These are phyloP conservation scores for Bombus terrestris DNA, from an alignment of 1,140 invertebrate species.

Conservation along the genomic window DNA sequence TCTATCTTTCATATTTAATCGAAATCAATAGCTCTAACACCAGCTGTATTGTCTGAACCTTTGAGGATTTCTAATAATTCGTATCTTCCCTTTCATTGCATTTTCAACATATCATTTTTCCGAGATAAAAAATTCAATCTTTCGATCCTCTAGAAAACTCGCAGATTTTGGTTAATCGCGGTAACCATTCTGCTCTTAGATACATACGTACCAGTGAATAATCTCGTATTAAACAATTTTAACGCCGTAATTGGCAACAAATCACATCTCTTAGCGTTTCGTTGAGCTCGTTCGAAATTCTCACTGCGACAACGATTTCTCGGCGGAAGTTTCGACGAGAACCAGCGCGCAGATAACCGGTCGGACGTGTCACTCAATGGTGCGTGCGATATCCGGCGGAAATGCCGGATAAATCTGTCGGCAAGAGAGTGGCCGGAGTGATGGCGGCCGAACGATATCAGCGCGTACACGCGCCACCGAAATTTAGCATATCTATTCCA, in stretches of 20 bases:
- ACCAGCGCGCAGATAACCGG: slow-evolving; percentile 15
- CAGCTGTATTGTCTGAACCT: no score
- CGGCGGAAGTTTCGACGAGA: not conserved
- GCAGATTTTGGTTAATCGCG: no score
- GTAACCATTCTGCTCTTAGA: no score
- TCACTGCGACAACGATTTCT: not conserved
- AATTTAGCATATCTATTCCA: slow-evolving; percentile 37
- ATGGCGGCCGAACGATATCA: slow-evolving; percentile 20
- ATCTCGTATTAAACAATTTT: not conserved
- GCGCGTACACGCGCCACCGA: slow-evolving; percentile 26
- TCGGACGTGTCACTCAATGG: slow-evolving; percentile 26
- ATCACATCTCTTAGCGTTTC: not conserved
- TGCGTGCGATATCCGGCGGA: slow-evolving; percentile 35
- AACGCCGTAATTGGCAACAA: not conserved
- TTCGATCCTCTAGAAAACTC: no score
- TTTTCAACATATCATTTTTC: no score
- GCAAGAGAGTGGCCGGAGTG: not conserved
- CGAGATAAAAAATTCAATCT: no score
- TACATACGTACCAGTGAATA: no score
- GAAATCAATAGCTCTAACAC: no score
- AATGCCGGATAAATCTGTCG: slow-evolving; percentile 44
- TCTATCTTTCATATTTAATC: no score
- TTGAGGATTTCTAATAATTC: no score
- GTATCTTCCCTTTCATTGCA: no score
- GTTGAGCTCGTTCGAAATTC: no score